Percentiles rank a stretch among this genome's conserved stretches.
These are phyloP conservation scores for Cerceris ruficornis DNA, from an alignment of 2,888 invertebrate genomes.

Conservation along the genomic window DNA sequence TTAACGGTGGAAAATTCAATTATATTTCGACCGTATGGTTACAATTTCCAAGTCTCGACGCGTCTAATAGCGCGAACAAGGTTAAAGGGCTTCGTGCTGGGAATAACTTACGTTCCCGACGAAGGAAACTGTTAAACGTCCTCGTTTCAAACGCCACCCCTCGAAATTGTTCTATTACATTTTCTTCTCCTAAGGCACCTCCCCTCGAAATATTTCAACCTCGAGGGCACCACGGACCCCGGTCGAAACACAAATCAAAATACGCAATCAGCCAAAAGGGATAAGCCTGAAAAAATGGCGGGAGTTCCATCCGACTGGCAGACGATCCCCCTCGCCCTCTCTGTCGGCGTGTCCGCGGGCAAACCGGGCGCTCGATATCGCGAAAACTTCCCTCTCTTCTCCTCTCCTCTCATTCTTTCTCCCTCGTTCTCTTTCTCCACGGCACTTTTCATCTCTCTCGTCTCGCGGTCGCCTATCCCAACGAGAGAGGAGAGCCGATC, in stretches of 20 bases:
- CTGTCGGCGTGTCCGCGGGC: slow-evolving; percentile 34
- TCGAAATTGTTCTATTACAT: not conserved
- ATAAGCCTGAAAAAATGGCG: slow-evolving; percentile 23
- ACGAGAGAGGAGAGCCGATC: slow-evolving; percentile 62
- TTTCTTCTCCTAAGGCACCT: not conserved
- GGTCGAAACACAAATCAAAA: slow-evolving; percentile 24
- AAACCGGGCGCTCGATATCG: slow-evolving; percentile 55
- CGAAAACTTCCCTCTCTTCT: slow-evolving; percentile 35
- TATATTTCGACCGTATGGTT: no score
- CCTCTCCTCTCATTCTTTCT: not conserved
- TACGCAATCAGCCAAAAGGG: slow-evolving; percentile 30
- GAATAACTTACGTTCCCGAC: no score
- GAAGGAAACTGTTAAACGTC: not conserved
- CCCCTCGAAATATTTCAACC: not conserved
- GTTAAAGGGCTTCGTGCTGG: no score
- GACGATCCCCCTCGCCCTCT: slow-evolving; percentile 15
- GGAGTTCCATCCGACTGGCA: slow-evolving; percentile 8
- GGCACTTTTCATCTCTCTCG: slow-evolving; percentile 1
- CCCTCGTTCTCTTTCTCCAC: not conserved
- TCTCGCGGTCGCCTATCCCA: slow-evolving; percentile 61
- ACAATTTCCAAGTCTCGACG: no score
- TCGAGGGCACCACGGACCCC: slow-evolving; percentile 21
- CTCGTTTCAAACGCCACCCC: not conserved
- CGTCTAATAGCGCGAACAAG: no score
- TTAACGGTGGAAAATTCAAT: no score